Base-by-base conservation (phyloP, 1,140 invertebrate species). In the Streblospio benedicti region DNA sequence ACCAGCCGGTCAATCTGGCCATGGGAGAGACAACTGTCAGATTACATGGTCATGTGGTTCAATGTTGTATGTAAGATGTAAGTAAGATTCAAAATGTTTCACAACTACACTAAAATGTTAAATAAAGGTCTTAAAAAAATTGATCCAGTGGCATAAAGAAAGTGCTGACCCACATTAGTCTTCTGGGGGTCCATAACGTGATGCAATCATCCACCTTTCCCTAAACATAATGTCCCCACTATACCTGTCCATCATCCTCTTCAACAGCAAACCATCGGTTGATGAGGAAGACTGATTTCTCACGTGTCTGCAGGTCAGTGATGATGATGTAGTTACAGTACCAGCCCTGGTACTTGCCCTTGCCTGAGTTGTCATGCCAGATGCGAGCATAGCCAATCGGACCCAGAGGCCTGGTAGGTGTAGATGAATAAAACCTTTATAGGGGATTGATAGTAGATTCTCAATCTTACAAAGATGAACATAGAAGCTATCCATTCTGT, bases 351-450 rank as follows among this genome's bases (percentile, higher is more conserved):
- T 73, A 66, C 25, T 75, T 71, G 2, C 80, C 80, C 56, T 74
- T 73, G 1, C 82, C 82, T n/a, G 75, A 76, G 65, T 82, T 82
- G 67, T 83, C 81, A 62, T 83, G 82, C 82, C 82, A 83, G 4
- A 83, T 73, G 16, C 81, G 70, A 4, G 81, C 67, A 66, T 79
- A 82, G 50, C 76, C 81, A 44, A 83, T 66, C 12, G 72, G 64
- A 14, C 82, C 82, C 0, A 83, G 69, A 4, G 78, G 73, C 56
- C 81, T 82, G n/a, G n/a, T n/a, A 58, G 5, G 43, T 44, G 31
- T 55, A 54, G 44, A 32, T 58, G 35, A 31, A 59, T 60, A 56
- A 41, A 41, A 41, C 35, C 9, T 12, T 41, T 12, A 49, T 52
- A 30, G 31, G 28, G 18, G 50, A 27, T 52, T 27, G n/a, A 52